A percentile compares a stretch with the other conserved stretches of the same genome.
Conservation (phyloP, 2,888 invertebrate genomes). For the Apotomis betuletana region DNA sequence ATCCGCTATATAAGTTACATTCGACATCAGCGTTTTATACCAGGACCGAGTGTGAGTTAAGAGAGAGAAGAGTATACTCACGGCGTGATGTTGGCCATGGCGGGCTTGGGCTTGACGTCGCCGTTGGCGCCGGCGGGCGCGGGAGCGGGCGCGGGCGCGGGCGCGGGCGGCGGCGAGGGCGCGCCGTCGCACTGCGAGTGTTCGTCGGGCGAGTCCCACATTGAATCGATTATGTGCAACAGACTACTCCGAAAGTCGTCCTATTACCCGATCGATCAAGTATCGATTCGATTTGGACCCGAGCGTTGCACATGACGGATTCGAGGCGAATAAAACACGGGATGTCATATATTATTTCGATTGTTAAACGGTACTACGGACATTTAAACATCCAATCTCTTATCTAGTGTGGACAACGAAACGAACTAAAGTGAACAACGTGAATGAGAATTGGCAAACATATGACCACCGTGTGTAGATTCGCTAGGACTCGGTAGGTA, state of each 20-base stretch:
- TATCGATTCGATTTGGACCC: conserved; percentile 62
- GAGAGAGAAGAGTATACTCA: conserved; percentile 63
- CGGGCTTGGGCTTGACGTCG: conserved; percentile 77
- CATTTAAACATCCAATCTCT: conserved; percentile 79
- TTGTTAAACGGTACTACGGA: conserved; percentile 79
- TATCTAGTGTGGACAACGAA: conserved; percentile 73
- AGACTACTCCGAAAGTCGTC: conserved; percentile 84
- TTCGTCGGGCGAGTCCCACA: conserved; percentile 85
- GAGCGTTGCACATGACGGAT: conserved; percentile 84
- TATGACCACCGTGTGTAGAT: conserved; percentile 83
- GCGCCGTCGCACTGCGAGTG: conserved; percentile 81
- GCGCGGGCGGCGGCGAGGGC: conserved; percentile 65
- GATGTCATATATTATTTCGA: conserved; percentile 84
- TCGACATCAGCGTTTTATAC: not conserved
- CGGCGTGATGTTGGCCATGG: conserved; percentile 85
- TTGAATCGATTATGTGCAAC: conserved; percentile 85
- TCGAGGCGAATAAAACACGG: conserved; percentile 84
- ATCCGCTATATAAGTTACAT: not conserved
- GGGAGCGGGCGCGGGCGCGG: conserved; percentile 67
- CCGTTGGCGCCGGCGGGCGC: conserved; percentile 61
- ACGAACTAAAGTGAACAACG: conserved; percentile 77
- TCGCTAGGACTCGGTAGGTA: conserved; percentile 78
- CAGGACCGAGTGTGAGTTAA: not conserved
- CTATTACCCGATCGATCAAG: conserved; percentile 70
- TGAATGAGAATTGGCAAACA: conserved; percentile 79